Evolutionary conservation across 1,140 invertebrate genomes (phyloP).

Genomic region (Eriosoma lanigerum): DNA sequence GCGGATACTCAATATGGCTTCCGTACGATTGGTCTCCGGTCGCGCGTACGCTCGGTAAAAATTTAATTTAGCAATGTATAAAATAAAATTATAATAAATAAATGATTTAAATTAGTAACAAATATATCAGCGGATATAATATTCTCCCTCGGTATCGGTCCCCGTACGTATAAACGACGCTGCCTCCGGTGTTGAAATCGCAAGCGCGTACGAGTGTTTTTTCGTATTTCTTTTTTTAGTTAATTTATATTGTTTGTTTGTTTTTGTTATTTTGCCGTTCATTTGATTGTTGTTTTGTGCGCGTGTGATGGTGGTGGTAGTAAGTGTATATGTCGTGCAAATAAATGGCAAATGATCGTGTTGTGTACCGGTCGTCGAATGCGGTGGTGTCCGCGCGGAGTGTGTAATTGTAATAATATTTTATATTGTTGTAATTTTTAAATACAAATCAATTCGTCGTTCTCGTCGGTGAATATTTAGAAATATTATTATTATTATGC

Average conservation of each 20-base stretch:
- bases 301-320: neutral
- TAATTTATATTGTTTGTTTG: no score
- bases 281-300: neutral
- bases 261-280: no score
- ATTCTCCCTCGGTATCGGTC: no score
- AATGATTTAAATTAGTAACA: no score
- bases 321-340: neutral
- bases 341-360: neutral
- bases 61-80: neutral
- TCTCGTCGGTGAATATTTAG: neutral
- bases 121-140: no score
- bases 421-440: neutral
- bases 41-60: constrained; percentile 37
- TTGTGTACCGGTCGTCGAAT: neutral
- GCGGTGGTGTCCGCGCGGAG: neutral
- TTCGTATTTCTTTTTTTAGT: no score
- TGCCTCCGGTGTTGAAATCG: neutral
- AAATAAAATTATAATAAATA: no score
- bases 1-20: constrained; percentile 47
- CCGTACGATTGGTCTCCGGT: constrained; percentile 41
- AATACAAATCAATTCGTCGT: neutral
- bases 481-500: neutral
- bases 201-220: neutral
- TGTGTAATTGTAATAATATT: neutral
- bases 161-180: no score